phyloP scores from a whole-genome alignment of 2,888 invertebrate genomes.

The Heliconius aoede region DNA sequence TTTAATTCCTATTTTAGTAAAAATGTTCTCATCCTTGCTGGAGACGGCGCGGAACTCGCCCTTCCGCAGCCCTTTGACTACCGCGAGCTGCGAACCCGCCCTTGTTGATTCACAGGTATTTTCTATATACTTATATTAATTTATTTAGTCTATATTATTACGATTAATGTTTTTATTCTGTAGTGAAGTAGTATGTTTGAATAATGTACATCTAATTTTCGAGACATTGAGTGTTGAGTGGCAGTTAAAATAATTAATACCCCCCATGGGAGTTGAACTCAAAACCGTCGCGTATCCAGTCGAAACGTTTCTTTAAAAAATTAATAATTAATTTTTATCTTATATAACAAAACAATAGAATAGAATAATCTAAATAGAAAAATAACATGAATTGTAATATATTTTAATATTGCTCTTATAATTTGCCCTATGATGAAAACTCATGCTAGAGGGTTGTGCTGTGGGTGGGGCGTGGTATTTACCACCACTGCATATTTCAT shows the following conservation, averaged over 20 bases:
- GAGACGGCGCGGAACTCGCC: constrained; percentile 86
- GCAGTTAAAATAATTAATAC: too few species aligned
- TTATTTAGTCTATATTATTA: neutral
- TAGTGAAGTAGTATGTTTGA: neutral
- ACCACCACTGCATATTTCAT: constrained; percentile 48
- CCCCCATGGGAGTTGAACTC: too few species aligned
- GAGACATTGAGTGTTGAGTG: too few species aligned
- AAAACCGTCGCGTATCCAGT: too few species aligned
- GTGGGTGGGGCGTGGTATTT: constrained; percentile 44
- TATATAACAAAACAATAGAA: neutral
- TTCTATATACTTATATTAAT: constrained; percentile 16
- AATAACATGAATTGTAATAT: neutral
- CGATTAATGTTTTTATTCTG: neutral
- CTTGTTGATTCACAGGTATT: constrained; percentile 59
- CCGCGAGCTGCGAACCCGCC: constrained; percentile 82
- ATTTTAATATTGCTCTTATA: neutral
- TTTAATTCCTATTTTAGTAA: too few species aligned
- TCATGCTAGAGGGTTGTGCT: constrained; percentile 63
- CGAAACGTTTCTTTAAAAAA: neutral
- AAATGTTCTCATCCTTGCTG: constrained; percentile 85
- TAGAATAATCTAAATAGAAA: neutral
- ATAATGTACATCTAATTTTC: too few species aligned
- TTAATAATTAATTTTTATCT: neutral
- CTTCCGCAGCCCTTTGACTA: constrained; percentile 85
- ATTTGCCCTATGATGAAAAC: constrained; percentile 70